Conservation (phyloP, 2,113 vertebrate genomes). For the Actinemys pallida region DNA sequence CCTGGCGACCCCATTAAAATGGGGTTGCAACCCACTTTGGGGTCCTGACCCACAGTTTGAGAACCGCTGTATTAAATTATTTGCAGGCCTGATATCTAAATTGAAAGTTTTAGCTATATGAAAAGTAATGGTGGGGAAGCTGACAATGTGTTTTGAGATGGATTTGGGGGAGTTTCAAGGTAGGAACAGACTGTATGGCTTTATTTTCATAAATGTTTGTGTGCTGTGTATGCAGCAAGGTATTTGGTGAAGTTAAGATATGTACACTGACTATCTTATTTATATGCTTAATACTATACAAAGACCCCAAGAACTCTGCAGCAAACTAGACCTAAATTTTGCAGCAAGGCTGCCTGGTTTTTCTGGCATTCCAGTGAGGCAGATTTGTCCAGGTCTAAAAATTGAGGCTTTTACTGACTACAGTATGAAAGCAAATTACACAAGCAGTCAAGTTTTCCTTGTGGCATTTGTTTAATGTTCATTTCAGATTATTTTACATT, state of each 20-base stretch:
- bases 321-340: not conserved
- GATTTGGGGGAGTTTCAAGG: not conserved
- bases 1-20: too few species aligned
- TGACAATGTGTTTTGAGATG: not conserved
- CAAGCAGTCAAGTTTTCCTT: not conserved
- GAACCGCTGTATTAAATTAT: not conserved
- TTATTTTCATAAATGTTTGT: not conserved
- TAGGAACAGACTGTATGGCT: not conserved
- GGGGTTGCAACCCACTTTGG: too few species aligned
- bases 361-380: not conserved
- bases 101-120: not conserved
- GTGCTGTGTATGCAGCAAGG: not conserved
- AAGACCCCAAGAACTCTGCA: not conserved
- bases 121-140: not conserved
- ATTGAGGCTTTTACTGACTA: not conserved
- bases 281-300: not conserved
- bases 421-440: not conserved
- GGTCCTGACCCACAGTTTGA: too few species aligned
- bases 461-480: not conserved
- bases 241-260: not conserved
- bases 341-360: not conserved
- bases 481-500: not conserved
- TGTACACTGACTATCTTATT: not conserved
- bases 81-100: not conserved
- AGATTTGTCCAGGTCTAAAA: not conserved